Conservation (phyloP, 2,888 invertebrate genomes). For the Pandemis cinnamomeana region DNA sequence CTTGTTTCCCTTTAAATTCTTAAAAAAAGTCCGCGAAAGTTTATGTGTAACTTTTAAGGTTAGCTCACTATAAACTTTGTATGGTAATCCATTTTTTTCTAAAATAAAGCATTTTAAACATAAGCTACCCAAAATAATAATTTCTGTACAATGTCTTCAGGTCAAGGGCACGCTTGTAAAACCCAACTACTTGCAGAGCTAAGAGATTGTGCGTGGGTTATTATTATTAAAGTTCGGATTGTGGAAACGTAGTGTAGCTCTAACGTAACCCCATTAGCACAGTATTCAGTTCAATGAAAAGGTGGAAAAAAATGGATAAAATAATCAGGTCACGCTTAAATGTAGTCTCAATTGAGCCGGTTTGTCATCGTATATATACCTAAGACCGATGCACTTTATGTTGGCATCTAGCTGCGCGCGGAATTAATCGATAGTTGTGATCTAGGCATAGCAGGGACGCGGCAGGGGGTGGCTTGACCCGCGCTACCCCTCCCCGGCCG, state of each 20-base stretch:
- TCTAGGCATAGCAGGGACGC: slow-evolving; percentile 36
- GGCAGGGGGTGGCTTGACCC: slow-evolving; percentile 41
- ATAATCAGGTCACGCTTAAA: not conserved
- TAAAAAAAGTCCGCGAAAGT: too few relatives aligned
- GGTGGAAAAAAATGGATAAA: not conserved
- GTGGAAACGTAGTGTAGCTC: not conserved
- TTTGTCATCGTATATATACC: slow-evolving; percentile 5
- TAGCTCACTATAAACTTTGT: too few relatives aligned
- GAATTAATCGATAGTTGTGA: slow-evolving; percentile 40
- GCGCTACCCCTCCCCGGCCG: slow-evolving; percentile 34
- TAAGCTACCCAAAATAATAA: too few relatives aligned
- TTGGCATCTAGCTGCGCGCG: slow-evolving; percentile 24
- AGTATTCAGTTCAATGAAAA: not conserved
- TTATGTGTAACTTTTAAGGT: too few relatives aligned
- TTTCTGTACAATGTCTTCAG: too few relatives aligned
- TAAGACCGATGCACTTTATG: slow-evolving; percentile 20
- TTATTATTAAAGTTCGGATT: not conserved
- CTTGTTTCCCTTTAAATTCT: too few relatives aligned
- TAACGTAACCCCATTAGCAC: not conserved
- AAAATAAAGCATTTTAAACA: too few relatives aligned
- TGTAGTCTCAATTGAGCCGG: not conserved
- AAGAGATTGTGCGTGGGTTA: not conserved
- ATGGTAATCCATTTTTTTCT: too few relatives aligned
- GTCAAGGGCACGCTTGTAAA: too few relatives aligned
- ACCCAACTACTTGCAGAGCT: not conserved